Percentiles rank a stretch among this genome's conserved stretches.
phyloP scores from a whole-genome alignment of 2,797 vertebrate genomes.

The Lepidocolaptes lacrymiger region DNA sequence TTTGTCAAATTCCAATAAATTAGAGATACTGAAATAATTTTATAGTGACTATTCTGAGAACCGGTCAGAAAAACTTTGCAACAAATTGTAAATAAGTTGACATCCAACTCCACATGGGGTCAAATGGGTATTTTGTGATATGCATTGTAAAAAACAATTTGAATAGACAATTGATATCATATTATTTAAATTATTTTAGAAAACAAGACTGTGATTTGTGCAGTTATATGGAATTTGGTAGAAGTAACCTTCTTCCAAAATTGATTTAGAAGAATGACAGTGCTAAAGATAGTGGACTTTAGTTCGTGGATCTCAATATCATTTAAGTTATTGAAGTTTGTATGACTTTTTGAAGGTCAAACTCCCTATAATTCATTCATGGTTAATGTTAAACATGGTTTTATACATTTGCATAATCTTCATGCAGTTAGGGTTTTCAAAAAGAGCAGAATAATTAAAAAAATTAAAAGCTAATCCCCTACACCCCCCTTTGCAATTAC shows the following conservation, averaged over 20 bases:
- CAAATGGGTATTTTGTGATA: neutral
- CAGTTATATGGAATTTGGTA: neutral
- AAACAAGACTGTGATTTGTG: neutral
- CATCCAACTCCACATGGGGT: fast-evolving
- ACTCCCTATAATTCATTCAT: neutral
- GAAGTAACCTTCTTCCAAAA: neutral
- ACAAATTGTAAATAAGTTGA: neutral
- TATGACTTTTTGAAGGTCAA: conserved; percentile 1
- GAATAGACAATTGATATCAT: neutral
- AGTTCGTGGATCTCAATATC: neutral
- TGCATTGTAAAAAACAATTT: neutral
- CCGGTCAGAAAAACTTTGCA: neutral
- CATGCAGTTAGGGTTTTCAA: neutral
- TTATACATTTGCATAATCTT: conserved; percentile 19
- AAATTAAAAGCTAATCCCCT: neutral
- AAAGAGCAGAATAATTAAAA: neutral
- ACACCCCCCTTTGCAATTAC: neutral
- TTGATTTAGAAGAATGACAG: neutral
- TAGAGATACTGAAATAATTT: neutral
- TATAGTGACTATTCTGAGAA: neutral
- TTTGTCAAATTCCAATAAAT: neutral
- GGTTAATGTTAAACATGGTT: neutral
- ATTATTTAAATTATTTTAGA: neutral
- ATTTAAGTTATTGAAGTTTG: neutral
- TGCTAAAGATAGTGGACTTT: neutral